phyloP scores from a whole-genome alignment of 2,888 invertebrate genomes.

The Iselma pallidipennis region DNA sequence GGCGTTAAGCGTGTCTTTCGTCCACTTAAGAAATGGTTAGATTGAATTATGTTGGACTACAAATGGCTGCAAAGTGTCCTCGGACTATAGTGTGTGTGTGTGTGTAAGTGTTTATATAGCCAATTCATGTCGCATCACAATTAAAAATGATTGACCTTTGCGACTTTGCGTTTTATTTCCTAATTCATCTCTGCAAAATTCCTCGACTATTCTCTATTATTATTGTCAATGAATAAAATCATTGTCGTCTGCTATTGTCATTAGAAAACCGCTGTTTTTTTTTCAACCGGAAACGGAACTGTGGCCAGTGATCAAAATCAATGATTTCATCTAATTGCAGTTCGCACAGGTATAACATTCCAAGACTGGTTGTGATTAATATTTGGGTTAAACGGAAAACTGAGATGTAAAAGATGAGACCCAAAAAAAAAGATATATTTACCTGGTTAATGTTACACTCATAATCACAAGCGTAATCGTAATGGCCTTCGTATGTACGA shows the following conservation, averaged over 20 bases:
- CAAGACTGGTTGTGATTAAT: conserved; percentile 10
- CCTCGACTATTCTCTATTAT: background rate
- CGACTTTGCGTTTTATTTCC: conserved; percentile 34
- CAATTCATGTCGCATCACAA: conserved; percentile 37
- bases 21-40: conserved; percentile 37
- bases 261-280: background rate
- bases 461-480: conserved; percentile 70
- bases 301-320: conserved; percentile 39
- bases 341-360: conserved; percentile 17
- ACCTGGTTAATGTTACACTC: conserved; percentile 76
- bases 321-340: conserved; percentile 24
- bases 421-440: conserved; percentile 42
- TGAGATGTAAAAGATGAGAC: background rate
- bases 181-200: conserved; percentile 3
- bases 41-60: conserved; percentile 39
- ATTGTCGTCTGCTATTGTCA: background rate
- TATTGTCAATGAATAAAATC: background rate
- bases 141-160: conserved; percentile 43
- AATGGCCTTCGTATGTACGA: conserved; percentile 70
- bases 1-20: conserved; percentile 44
- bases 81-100: too few relatives aligned
- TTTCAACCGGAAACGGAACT: conserved; percentile 46
- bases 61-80: conserved; percentile 41
- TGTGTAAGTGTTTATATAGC: conserved; percentile 36
- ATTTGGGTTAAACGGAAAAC: conserved; percentile 17